Base-by-base conservation (phyloP, 2,797 vertebrate genomes). In the Moxostoma hubbsi region DNA sequence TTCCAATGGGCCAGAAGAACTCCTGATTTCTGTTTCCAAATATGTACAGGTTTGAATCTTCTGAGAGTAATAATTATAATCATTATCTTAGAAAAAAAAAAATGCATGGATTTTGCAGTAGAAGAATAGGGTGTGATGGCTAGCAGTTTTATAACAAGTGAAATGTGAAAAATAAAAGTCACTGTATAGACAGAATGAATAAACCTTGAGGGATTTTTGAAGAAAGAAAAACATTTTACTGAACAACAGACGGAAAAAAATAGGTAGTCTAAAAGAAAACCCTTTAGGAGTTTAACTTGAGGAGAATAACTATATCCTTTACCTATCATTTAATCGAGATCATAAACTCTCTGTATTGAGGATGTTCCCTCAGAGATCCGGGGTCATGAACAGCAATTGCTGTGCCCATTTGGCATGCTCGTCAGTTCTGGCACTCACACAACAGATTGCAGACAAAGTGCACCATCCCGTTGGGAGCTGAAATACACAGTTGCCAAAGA, bases 381-480 rank as follows among this genome's bases (percentile, higher is more conserved):
- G 12, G 47, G 69, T 81, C 79, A 80, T 61, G 54, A 16, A 71
- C 74, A 73, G 74, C 55, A 69, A 61, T 81, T 70, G 11, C 68
- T 84, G 73, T 75, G 54, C 80, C 50, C n/a, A 11, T 80, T 77
- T 77, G 51, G 66, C 67, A 63, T 82, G 81, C 85, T 86, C 85
- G 57, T 82, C 68, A 82, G 51, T 85, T 69, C 85, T 87, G 88
- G 85, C 83, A 83, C 50, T 70, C 36, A 59, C 24, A 80, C 79
- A 80, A 79, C 16, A 16, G 62, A 81, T 81, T 85, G 77, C 80
- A 82, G 76, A 81, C 84, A 80, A 77, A 84, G 74, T 80, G 76
- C 73, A 69, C 70, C 75, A 73, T 79, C 73, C 85, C 64, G 36
- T 47, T 0, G 8, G 72, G 79, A 80, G 74, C 51, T 72, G 63